These are phyloP conservation scores for Astreopora myriophthalma DNA, from an alignment of 64 coral and sea anemone genomes.

Conservation along the genomic window DNA sequence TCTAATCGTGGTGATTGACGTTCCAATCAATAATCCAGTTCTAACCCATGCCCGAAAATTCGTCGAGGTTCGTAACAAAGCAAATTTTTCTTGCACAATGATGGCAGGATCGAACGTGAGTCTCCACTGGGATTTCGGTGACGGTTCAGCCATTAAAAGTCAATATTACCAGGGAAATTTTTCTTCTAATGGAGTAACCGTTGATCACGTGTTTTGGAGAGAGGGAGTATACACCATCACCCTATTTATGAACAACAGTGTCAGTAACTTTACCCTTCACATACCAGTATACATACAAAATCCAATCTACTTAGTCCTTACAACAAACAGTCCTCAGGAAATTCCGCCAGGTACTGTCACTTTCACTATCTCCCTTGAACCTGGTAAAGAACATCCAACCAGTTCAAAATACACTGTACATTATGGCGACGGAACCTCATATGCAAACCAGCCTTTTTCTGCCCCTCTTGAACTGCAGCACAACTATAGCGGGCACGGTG, in stretches of 20 bases:
- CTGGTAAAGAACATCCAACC: slow-evolving; percentile 43
- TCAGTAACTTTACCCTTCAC: slow-evolving; percentile 47
- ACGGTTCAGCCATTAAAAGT: not conserved
- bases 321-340: slow-evolving; percentile 52
- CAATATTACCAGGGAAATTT: slow-evolving; percentile 57
- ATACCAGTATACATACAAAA: slow-evolving; percentile 49
- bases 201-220: slow-evolving; percentile 38
- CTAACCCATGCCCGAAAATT: not conserved
- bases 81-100: slow-evolving; percentile 47
- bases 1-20: slow-evolving; percentile 59
- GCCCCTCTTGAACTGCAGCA: slow-evolving; percentile 26
- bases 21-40: slow-evolving; percentile 20
- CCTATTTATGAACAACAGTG: slow-evolving; percentile 65
- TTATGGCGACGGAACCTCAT: slow-evolving; percentile 66
- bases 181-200: slow-evolving; percentile 22
- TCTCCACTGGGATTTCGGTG: slow-evolving; percentile 60
- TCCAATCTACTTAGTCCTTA: slow-evolving; percentile 42
- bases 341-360: slow-evolving; percentile 73
- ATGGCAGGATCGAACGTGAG: slow-evolving; percentile 80
- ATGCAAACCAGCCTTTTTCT: not conserved
- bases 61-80: slow-evolving; percentile 37
- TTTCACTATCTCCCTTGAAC: slow-evolving; percentile 43
- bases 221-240: slow-evolving; percentile 41
- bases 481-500: slow-evolving; percentile 36
- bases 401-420: slow-evolving; percentile 53